Evolutionary conservation across 2,113 vertebrate genomes (phyloP).

Genomic region (Columbina picui): DNA sequence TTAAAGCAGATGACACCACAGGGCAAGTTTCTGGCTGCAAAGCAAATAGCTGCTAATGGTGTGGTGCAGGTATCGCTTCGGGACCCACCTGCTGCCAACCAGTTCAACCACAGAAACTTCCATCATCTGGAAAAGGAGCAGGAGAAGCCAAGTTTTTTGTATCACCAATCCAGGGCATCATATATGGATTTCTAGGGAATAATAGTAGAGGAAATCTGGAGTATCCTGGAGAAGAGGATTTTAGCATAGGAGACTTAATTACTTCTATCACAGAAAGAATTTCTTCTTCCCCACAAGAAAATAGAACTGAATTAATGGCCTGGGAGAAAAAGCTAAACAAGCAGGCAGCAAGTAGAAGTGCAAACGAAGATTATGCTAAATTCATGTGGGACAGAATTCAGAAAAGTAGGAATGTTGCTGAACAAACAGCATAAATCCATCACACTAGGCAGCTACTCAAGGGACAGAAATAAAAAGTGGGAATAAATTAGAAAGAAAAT

Average conservation of each 20-base stretch:
- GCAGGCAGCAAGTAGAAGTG: slow-evolving; percentile 1
- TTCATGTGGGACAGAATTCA: background rate
- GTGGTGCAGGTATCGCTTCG: background rate
- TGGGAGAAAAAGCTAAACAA: slow-evolving; percentile 5
- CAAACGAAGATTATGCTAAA: slow-evolving; percentile 42
- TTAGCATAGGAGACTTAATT: background rate
- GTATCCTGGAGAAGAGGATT: background rate
- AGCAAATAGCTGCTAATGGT: background rate
- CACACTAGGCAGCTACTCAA: background rate
- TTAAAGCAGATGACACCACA: background rate
- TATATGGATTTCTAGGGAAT: background rate
- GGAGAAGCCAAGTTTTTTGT: background rate
- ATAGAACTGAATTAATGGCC: background rate
- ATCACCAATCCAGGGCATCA: background rate
- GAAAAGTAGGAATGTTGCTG: background rate
- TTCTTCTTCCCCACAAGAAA: background rate
- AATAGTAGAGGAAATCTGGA: background rate
- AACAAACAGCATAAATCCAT: slow-evolving; percentile 50
- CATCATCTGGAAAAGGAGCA: background rate
- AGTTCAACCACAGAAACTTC: background rate
- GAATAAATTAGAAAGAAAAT: background rate
- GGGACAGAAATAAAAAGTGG: background rate
- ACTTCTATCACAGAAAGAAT: background rate
- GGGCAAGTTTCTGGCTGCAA: background rate
- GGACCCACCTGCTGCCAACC: background rate